phyloP scores from a whole-genome alignment of 2,113 vertebrate genomes.

The Toxostoma redivivum region DNA sequence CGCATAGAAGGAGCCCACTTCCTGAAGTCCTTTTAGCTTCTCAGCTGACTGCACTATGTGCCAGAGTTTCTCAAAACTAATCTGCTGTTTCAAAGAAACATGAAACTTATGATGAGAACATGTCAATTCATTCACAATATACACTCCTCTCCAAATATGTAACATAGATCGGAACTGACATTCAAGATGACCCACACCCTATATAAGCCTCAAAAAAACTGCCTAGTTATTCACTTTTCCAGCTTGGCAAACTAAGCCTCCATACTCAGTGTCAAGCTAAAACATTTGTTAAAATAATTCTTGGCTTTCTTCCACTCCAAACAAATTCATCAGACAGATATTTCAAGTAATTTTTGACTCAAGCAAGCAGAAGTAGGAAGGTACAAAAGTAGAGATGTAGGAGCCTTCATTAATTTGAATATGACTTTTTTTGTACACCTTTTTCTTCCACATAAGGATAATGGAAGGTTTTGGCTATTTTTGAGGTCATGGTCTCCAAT shows the following conservation, averaged over 20 bases:
- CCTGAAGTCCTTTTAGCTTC: background rate
- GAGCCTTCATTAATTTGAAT: background rate
- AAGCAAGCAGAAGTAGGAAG: background rate
- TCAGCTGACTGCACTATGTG: background rate
- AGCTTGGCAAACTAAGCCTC: slow-evolving; percentile 32
- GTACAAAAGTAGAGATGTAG: background rate
- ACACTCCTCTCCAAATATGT: background rate
- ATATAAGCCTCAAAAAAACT: slow-evolving; percentile 10
- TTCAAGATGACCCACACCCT: slow-evolving; percentile 24
- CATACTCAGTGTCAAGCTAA: slow-evolving; percentile 26
- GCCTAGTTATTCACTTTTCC: slow-evolving; percentile 32
- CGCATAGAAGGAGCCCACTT: background rate
- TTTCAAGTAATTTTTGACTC: slow-evolving; percentile 44
- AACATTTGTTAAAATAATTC: slow-evolving; percentile 68
- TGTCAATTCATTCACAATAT: background rate
- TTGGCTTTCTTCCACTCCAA: slow-evolving; percentile 67
- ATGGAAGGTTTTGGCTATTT: background rate
- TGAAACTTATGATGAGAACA: background rate
- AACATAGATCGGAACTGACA: slow-evolving; percentile 18
- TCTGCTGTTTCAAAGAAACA: background rate
- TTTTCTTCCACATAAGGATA: background rate
- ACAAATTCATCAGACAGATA: slow-evolving; percentile 51
- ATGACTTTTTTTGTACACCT: background rate
- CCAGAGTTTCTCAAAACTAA: background rate
- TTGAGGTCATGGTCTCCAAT: slow-evolving; percentile 31